Conservation (phyloP, 1,140 invertebrate genomes). For the Drosophila sechellia region DNA sequence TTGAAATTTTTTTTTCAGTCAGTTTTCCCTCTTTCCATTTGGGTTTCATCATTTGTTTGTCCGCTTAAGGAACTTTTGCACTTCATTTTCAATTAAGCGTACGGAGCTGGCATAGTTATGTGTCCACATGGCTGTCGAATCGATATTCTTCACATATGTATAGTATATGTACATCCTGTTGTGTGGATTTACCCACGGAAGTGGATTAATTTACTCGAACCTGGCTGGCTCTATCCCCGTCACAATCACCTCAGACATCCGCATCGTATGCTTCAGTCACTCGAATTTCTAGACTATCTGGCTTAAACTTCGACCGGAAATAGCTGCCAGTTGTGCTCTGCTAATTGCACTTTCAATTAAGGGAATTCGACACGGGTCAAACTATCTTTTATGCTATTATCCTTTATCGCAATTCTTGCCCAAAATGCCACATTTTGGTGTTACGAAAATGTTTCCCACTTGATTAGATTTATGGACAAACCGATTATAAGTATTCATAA, state of each 20-base stretch:
- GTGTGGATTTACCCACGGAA: conserved; percentile 5
- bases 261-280: conserved; percentile 22
- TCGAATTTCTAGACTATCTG: neutral
- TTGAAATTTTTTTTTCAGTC: conserved; percentile 1
- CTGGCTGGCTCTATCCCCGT: conserved; percentile 20
- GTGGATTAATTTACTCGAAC: conserved; percentile 58
- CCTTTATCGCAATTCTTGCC: conserved; percentile 1
- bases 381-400: neutral
- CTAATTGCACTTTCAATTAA: conserved; percentile 54
- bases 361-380: conserved; percentile 22
- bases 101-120: neutral
- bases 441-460: conserved; percentile 26
- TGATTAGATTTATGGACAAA: conserved; percentile 53
- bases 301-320: neutral
- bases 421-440: neutral
- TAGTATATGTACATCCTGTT: neutral
- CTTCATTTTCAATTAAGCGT: conserved; percentile 28
- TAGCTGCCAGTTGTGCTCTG: conserved; percentile 3
- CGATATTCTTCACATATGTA: neutral
- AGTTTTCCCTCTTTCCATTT: neutral
- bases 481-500: conserved; percentile 20
- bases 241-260: conserved; percentile 9
- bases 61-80: conserved; percentile 11
- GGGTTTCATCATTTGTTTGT: neutral
- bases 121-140: neutral